phyloP scores from a whole-genome alignment of 1,140 invertebrate species.

The Lysiphlebus fabarum region DNA sequence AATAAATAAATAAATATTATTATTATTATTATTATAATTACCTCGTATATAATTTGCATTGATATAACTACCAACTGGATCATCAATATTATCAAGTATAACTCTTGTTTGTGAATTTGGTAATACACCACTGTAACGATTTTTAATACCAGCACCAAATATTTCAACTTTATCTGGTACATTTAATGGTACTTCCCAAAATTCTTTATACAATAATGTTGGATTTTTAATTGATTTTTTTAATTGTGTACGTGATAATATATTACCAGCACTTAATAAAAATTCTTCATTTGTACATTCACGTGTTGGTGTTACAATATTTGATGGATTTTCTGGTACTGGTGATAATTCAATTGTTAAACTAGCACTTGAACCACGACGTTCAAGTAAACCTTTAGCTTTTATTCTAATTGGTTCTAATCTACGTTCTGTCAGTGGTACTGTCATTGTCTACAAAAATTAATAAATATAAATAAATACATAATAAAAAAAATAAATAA shows the following conservation, averaged over 20 bases:
- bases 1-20: neutral
- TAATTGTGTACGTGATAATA: slow-evolving; percentile 68
- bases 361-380: slow-evolving; percentile 82
- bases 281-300: slow-evolving; percentile 63
- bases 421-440: slow-evolving; percentile 39
- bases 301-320: slow-evolving; percentile 52
- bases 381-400: slow-evolving; percentile 68
- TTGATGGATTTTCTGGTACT: slow-evolving; percentile 52
- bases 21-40: slow-evolving; percentile 5
- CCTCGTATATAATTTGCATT: slow-evolving; percentile 85
- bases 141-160: slow-evolving; percentile 84
- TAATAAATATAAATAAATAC: neutral
- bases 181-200: slow-evolving; percentile 90
- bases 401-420: slow-evolving; percentile 57
- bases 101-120: slow-evolving; percentile 82
- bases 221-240: slow-evolving; percentile 61
- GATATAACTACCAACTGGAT: slow-evolving; percentile 66
- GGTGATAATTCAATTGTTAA: slow-evolving; percentile 67
- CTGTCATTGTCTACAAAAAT: slow-evolving; percentile 38
- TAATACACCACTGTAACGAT: slow-evolving; percentile 84
- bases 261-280: slow-evolving; percentile 63
- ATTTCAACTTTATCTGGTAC: slow-evolving; percentile 83
- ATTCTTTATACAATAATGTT: slow-evolving; percentile 74
- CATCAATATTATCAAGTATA: slow-evolving; percentile 58
- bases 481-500: neutral